Evolutionary conservation across 2,797 vertebrate genomes (phyloP).

Genomic region (Diplodus sargus): DNA sequence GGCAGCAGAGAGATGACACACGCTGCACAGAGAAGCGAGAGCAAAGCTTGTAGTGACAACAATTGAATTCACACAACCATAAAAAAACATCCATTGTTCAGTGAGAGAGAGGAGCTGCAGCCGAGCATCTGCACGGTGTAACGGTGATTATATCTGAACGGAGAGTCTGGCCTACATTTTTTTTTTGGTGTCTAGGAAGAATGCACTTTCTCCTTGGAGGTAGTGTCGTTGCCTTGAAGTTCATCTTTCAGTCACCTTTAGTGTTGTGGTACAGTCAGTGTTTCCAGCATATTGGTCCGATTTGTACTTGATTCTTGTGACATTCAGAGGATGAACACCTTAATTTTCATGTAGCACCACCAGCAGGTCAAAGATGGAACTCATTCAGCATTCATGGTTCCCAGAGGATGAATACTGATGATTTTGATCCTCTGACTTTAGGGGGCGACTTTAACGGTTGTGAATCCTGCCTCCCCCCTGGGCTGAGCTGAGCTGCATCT

Average conservation of each 20-base stretch:
- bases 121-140: constrained; percentile 33
- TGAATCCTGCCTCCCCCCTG: no score
- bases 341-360: no score
- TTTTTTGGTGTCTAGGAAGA: constrained; percentile 33
- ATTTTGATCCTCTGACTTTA: no score
- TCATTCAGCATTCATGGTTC: no score
- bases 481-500: no score
- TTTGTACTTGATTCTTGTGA: no score
- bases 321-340: no score
- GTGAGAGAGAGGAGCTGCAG: constrained; percentile 24
- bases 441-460: no score
- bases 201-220: not conserved
- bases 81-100: constrained; percentile 18
- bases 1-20: not conserved
- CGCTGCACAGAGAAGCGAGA: constrained; percentile 14
- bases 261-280: not conserved
- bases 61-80: constrained; percentile 21
- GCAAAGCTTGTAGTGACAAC: constrained; percentile 23
- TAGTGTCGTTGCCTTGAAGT: not conserved
- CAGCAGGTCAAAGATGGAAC: no score
- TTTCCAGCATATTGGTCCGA: no score
- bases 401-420: no score
- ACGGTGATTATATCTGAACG: constrained; percentile 20
- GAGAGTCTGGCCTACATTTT: constrained; percentile 23
- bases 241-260: not conserved